phyloP scores from a whole-genome alignment of 2,797 vertebrate genomes.

The Prionace glauca region DNA sequence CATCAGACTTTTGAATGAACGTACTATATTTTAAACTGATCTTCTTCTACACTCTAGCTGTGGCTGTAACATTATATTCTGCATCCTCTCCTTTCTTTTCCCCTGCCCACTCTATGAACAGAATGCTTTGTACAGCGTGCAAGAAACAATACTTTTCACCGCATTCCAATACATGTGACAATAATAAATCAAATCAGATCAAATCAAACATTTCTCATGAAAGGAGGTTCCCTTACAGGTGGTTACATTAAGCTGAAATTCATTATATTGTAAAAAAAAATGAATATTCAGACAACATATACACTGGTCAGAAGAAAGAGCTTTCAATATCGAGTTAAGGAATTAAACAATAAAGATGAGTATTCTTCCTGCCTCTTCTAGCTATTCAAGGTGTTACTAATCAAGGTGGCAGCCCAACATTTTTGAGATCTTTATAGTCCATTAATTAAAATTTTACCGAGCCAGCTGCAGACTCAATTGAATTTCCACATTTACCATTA shows the following conservation, averaged over 20 bases:
- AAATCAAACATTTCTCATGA: too few species aligned
- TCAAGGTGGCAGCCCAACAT: background rate
- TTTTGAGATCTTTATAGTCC: background rate
- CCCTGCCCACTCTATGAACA: too few species aligned
- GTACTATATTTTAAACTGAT: too few species aligned
- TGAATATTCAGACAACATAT: background rate
- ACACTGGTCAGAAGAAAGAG: background rate
- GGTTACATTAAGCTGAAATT: background rate
- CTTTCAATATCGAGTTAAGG: background rate
- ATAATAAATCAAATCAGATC: too few species aligned
- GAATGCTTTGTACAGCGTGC: too few species aligned
- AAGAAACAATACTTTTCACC: too few species aligned
- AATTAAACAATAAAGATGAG: background rate
- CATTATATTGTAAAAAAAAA: background rate
- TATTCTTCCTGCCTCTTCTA: background rate
- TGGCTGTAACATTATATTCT: too few species aligned
- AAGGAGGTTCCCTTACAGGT: background rate
- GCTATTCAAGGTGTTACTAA: background rate
- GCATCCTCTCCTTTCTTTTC: too few species aligned
- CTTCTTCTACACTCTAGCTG: too few species aligned
- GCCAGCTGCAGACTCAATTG: background rate
- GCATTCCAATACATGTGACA: too few species aligned
- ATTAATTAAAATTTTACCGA: background rate
- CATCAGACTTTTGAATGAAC: too few species aligned
- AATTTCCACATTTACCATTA: background rate